phyloP scores from a whole-genome alignment of 2,113 vertebrate species.

The Hydrochoerus hydrochaeris region DNA sequence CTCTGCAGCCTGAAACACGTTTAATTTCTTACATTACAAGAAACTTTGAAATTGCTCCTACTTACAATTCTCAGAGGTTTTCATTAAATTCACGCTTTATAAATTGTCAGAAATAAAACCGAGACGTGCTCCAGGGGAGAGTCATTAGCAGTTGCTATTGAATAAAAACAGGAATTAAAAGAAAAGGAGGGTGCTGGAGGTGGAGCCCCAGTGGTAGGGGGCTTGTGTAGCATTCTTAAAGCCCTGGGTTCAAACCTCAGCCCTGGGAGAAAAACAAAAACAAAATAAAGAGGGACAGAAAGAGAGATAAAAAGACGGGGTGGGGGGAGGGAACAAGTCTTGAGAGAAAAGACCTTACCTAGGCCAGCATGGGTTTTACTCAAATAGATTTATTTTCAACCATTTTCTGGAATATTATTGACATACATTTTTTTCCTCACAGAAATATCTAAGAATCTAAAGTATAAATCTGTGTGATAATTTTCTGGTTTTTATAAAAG shows the following conservation, averaged over 20 bases:
- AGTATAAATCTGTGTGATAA: neutral
- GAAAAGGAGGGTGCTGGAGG: neutral
- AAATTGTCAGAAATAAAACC: neutral
- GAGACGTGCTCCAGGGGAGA: neutral
- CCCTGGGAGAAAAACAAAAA: neutral
- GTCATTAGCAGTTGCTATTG: neutral
- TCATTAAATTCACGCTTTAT: neutral
- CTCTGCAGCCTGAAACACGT: neutral
- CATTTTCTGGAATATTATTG: constrained; percentile 5
- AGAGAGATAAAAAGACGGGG: too few relatives aligned
- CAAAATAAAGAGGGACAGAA: neutral
- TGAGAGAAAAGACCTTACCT: neutral
- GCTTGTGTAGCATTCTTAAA: neutral
- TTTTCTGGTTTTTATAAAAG: neutral
- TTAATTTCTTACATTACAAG: neutral
- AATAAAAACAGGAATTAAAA: neutral
- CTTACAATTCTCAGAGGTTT: neutral
- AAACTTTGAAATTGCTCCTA: neutral
- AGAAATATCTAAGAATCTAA: neutral
- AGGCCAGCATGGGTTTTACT: neutral
- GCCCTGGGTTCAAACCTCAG: neutral
- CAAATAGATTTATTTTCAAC: neutral
- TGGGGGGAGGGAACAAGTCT: too few relatives aligned
- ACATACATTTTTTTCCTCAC: neutral
- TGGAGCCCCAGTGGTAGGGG: neutral